Evolutionary conservation across 2,113 vertebrate species (phyloP).

Genomic region (Menura novaehollandiae): DNA sequence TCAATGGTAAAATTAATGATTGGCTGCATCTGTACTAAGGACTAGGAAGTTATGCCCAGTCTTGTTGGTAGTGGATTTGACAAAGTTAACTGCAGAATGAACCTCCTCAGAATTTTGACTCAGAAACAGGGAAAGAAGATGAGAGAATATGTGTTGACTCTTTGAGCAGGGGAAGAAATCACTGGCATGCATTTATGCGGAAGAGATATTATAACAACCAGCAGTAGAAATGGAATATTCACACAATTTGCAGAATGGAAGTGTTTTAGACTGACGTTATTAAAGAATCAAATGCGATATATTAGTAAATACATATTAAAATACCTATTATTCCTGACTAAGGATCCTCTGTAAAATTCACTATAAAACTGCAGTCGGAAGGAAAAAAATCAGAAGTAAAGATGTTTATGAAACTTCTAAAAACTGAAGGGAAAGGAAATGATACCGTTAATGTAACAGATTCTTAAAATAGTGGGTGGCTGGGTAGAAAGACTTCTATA

Average conservation of each 20-base stretch:
- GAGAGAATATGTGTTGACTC: background rate
- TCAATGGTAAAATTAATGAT: background rate
- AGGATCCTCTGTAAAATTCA: background rate
- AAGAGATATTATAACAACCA: background rate
- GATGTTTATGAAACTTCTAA: background rate
- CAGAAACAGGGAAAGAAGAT: background rate
- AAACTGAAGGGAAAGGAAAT: background rate
- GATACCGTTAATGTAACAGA: rapidly evolving
- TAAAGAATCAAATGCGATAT: background rate
- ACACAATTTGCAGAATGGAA: background rate
- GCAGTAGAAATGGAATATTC: background rate
- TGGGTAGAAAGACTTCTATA: background rate
- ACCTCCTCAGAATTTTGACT: background rate
- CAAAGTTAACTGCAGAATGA: background rate
- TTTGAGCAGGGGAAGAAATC: background rate
- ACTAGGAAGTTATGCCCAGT: background rate
- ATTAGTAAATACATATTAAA: background rate
- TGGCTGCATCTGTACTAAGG: background rate
- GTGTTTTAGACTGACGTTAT: background rate
- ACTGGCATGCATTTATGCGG: background rate
- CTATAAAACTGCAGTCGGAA: background rate
- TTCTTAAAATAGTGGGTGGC: background rate
- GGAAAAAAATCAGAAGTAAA: background rate
- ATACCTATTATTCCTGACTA: background rate
- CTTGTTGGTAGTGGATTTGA: background rate